phyloP scores from a whole-genome alignment of 2,797 vertebrate genomes.

The Peromyscus melanophrys region DNA sequence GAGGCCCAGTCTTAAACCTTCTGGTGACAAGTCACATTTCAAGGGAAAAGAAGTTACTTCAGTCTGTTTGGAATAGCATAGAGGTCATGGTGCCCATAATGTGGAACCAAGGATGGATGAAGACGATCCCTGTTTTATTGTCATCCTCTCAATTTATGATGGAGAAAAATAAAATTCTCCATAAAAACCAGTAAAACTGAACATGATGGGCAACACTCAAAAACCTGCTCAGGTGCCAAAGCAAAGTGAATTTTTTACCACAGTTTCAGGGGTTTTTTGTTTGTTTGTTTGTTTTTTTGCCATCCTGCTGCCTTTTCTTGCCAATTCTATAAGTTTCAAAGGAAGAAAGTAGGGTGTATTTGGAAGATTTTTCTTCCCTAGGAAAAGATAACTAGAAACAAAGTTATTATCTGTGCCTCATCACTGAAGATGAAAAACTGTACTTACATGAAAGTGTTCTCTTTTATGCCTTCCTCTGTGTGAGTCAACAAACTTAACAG shows the following conservation, averaged over 20 bases:
- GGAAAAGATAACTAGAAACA: background rate
- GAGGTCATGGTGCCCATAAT: background rate
- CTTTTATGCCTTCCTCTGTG: background rate
- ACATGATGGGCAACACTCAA: background rate
- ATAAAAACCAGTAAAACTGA: background rate
- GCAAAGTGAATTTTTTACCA: background rate
- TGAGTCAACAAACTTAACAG: background rate
- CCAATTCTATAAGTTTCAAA: background rate
- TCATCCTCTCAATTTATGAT: background rate
- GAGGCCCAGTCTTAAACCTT: background rate
- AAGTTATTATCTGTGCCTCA: background rate
- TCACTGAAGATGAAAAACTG: background rate
- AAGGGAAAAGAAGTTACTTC: background rate
- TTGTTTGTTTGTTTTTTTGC: too few relatives aligned
- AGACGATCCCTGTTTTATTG: too few relatives aligned
- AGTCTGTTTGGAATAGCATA: background rate
- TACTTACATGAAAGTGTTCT: background rate
- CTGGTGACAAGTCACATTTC: background rate
- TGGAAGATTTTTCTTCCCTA: background rate
- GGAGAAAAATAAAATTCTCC: background rate
- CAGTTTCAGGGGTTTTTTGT: too few relatives aligned
- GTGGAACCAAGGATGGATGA: background rate
- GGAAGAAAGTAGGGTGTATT: background rate
- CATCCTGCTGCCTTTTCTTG: background rate
- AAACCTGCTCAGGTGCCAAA: background rate